These are phyloP conservation scores for Lamellibrachia satsuma DNA, from an alignment of 2,888 invertebrate genomes.

Conservation along the genomic window DNA sequence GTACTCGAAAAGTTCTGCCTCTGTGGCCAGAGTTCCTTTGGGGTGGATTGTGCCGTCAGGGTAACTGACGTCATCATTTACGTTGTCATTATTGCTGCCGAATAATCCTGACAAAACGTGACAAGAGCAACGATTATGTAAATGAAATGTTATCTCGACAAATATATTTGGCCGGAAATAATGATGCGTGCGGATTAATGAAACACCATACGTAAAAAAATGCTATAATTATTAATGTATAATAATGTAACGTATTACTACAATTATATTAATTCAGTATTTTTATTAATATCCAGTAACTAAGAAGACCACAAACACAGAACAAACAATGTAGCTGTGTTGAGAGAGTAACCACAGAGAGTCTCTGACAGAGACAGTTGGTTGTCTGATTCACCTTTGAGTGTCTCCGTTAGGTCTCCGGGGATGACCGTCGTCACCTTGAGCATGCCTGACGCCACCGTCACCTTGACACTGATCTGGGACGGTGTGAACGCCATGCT, in stretches of 20 bases:
- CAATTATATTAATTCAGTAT: too few species aligned
- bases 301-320: too few species aligned
- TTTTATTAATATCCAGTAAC: too few species aligned
- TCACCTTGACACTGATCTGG: conserved; percentile 21
- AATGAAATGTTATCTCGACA: neutral
- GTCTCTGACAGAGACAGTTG: neutral
- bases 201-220: neutral
- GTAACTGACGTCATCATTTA: conserved; percentile 39
- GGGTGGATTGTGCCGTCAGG: conserved; percentile 37
- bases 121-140: neutral
- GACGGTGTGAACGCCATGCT: conserved; percentile 21
- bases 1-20: conserved; percentile 23
- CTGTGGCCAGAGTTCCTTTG: conserved; percentile 34
- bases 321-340: too few species aligned
- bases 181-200: neutral
- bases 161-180: neutral
- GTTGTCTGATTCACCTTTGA: neutral
- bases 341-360: too few species aligned
- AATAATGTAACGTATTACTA: too few species aligned
- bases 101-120: conserved; percentile 38
- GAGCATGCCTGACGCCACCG: conserved; percentile 19
- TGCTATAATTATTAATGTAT: too few species aligned
- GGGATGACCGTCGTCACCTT: conserved; percentile 19
- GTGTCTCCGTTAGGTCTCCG: conserved; percentile 6
- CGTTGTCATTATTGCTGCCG: conserved; percentile 43